phyloP scores from a whole-genome alignment of 2,113 vertebrate genomes.

The Struthio camelus region DNA sequence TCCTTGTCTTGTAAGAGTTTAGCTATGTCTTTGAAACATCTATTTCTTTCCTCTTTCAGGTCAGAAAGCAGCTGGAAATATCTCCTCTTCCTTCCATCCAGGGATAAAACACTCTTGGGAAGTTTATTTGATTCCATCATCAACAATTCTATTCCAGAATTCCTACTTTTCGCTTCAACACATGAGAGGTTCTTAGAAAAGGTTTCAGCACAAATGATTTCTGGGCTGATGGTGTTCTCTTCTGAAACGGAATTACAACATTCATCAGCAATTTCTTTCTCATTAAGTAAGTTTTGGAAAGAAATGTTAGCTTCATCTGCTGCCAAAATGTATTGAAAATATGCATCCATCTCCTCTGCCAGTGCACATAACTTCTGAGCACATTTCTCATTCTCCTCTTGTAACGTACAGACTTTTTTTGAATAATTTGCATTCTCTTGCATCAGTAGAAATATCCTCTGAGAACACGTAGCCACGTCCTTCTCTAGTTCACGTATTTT shows the following conservation, averaged over 20 bases:
- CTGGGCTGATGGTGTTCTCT: background rate
- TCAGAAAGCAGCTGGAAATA: conserved; percentile 47
- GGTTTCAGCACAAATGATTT: background rate
- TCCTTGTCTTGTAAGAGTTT: conserved; percentile 55
- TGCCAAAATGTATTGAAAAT: background rate
- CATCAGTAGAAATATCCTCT: conserved; percentile 66
- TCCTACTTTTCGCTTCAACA: background rate
- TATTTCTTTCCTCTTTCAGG: conserved; percentile 74
- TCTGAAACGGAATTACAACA: background rate
- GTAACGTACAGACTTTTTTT: background rate
- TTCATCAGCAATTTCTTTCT: background rate
- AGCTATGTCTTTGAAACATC: conserved; percentile 65
- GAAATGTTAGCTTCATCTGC: background rate
- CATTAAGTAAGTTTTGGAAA: background rate
- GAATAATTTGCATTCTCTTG: conserved; percentile 26
- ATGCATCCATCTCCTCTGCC: background rate
- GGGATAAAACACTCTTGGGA: fast-evolving
- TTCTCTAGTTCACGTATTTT: conserved; percentile 63
- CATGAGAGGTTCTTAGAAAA: background rate
- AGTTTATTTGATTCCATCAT: background rate
- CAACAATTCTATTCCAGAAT: background rate
- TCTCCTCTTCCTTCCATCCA: background rate
- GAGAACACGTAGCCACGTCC: conserved; percentile 65
- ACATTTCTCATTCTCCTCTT: background rate
- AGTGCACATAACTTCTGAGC: background rate